phyloP scores from a whole-genome alignment of 2,113 vertebrate species.

The Polyodon spathula region DNA sequence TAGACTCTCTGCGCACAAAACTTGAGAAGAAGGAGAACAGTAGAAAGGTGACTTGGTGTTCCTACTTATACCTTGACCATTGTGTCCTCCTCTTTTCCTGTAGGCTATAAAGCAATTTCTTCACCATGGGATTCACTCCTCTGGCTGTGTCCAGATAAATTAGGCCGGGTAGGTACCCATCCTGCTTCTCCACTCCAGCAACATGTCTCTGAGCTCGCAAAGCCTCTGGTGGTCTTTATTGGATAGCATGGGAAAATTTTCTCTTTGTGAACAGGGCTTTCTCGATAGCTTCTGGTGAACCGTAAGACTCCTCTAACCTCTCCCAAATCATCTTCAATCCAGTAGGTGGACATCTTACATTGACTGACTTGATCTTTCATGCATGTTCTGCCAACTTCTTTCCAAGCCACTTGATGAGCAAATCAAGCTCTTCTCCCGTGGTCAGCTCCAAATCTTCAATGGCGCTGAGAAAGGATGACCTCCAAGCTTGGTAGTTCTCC shows the following conservation, averaged over 20 bases:
- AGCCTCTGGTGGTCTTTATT: not conserved
- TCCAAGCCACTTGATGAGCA: no score
- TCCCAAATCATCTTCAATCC: not conserved
- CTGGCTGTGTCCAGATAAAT: not conserved
- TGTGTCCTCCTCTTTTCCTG: not conserved
- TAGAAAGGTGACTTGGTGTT: constrained; percentile 2
- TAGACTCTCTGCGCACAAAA: not conserved
- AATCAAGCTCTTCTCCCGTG: no score
- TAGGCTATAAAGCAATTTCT: not conserved
- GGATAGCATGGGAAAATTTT: not conserved
- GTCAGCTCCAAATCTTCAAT: no score
- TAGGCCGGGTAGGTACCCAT: constrained; percentile 4
- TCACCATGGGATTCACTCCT: not conserved
- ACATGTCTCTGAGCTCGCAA: constrained; percentile 6
- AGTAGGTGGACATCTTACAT: no score
- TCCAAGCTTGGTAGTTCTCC: no score
- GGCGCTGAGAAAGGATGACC: no score
- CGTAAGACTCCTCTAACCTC: not conserved
- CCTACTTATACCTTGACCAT: constrained; percentile 4
- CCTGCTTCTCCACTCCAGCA: constrained; percentile 3
- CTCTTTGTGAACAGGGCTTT: not conserved
- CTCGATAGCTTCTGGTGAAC: not conserved
- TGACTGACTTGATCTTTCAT: no score
- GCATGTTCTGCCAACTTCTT: no score
- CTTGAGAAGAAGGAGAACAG: not conserved